A percentile compares a stretch with the other conserved stretches of the same genome.
Conservation (phyloP, 2,797 vertebrate species). For the Sebastiscus tertius region DNA sequence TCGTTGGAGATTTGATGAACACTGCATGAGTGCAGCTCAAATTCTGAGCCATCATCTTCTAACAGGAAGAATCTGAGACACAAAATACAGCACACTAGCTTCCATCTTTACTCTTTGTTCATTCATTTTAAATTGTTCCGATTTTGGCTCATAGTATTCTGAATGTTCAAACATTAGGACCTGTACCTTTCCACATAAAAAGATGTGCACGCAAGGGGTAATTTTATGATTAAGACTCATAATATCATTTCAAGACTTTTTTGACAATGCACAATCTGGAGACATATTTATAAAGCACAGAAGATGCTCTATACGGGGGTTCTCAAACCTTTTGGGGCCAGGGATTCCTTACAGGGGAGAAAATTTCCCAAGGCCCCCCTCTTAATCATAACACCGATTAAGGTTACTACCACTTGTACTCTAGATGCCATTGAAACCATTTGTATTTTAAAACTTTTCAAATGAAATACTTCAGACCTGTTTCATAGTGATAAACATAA, state of each 20-base stretch:
- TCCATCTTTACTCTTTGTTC: neutral
- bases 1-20: conserved; percentile 30
- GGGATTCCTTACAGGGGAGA: no score
- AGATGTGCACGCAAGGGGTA: neutral
- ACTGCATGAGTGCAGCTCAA: conserved; percentile 6
- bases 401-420: no score
- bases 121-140: neutral
- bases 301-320: neutral
- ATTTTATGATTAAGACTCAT: neutral
- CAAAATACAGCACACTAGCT: neutral
- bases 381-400: no score
- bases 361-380: no score
- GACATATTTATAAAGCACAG: neutral
- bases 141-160: neutral
- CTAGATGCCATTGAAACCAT: no score
- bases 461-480: no score
- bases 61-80: neutral
- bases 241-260: neutral
- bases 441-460: no score
- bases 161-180: neutral
- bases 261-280: neutral
- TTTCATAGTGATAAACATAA: no score
- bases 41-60: conserved; percentile 4
- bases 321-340: no score
- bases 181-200: neutral